phyloP scores from a whole-genome alignment of 2,888 invertebrate genomes.

The Blera fallax region DNA sequence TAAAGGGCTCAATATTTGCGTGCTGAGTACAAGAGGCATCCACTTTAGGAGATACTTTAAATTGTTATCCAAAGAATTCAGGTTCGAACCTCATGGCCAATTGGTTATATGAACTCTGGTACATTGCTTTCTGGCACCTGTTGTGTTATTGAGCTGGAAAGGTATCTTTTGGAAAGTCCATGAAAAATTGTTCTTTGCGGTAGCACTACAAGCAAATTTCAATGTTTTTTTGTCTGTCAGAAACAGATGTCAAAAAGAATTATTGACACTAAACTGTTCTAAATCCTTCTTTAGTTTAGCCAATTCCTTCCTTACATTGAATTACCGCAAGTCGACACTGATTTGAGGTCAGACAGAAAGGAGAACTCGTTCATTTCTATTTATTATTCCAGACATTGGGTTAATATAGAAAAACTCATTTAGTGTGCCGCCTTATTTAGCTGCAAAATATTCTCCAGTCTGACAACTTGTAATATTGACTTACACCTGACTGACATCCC shows the following conservation, averaged over 20 bases:
- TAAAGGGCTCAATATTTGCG: too few relatives aligned
- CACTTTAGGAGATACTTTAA: too few relatives aligned
- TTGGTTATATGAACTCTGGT: too few relatives aligned
- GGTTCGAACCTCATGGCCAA: too few relatives aligned
- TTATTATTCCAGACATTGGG: slow-evolving; percentile 32
- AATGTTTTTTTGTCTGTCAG: neutral
- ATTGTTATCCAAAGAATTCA: too few relatives aligned
- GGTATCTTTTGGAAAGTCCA: too few relatives aligned
- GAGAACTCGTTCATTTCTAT: neutral
- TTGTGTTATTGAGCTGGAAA: too few relatives aligned
- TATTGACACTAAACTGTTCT: neutral
- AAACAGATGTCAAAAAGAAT: neutral
- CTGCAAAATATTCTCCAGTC: slow-evolving; percentile 11
- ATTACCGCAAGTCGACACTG: neutral
- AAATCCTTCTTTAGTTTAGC: neutral
- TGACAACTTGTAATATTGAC: slow-evolving; percentile 22
- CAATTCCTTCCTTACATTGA: neutral
- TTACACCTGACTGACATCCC: neutral
- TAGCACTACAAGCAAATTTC: too few relatives aligned
- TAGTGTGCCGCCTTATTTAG: neutral
- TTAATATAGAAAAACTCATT: slow-evolving; percentile 27
- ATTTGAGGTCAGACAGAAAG: neutral
- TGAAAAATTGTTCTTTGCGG: too few relatives aligned
- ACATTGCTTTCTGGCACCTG: too few relatives aligned
- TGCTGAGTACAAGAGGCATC: too few relatives aligned